Percentiles rank a stretch among this genome's conserved stretches.
Conservation (phyloP, 2,797 vertebrate species). For the Cyprinodon diabolis region DNA sequence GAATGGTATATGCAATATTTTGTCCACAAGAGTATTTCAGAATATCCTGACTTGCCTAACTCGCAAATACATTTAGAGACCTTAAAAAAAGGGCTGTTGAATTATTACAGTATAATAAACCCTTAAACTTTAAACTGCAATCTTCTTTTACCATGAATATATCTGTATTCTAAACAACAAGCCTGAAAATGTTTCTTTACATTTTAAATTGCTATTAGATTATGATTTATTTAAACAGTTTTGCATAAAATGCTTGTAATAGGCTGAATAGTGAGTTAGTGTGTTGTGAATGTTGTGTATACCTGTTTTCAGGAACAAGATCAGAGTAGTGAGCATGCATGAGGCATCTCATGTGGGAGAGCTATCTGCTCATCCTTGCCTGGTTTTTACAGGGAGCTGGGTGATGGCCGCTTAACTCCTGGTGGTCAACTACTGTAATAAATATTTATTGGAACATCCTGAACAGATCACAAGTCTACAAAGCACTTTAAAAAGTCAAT, state of each 20-base stretch:
- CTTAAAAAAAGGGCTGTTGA: background rate
- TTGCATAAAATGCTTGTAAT: background rate
- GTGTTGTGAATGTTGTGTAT: no score
- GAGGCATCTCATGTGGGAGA: no score
- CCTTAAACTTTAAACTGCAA: background rate
- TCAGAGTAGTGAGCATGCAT: no score
- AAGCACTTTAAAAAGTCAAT: no score
- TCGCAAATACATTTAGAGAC: background rate
- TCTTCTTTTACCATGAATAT: background rate
- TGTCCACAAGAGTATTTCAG: background rate
- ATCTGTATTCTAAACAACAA: background rate
- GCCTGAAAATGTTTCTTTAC: background rate
- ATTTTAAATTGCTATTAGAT: background rate
- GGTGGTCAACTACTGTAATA: no score
- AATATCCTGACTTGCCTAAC: background rate
- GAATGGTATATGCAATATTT: background rate
- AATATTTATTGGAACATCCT: no score
- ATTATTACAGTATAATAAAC: background rate
- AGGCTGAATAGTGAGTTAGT: background rate
- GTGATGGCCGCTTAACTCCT: no score
- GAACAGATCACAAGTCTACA: no score
- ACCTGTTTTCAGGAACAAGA: no score
- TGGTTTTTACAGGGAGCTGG: no score
- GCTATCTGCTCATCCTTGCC: no score
- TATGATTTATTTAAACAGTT: background rate